phyloP scores from a whole-genome alignment of 1,140 invertebrate species.

The Drosophila nannoptera region DNA sequence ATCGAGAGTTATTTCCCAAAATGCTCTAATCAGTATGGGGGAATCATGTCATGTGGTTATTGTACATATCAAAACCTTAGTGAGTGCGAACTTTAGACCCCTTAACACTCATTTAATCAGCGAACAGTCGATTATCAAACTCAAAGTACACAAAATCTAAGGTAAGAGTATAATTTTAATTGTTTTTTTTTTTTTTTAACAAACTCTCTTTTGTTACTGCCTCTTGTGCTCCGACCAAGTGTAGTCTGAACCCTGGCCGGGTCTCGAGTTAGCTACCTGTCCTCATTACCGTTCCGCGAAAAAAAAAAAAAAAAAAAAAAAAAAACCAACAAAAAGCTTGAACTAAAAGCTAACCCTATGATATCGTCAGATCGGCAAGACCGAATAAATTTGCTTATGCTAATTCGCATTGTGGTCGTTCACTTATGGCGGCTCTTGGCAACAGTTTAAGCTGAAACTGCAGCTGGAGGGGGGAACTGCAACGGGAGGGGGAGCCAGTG shows the following conservation, averaged over 20 bases:
- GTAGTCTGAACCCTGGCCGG: neutral
- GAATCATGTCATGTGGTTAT: constrained; percentile 1
- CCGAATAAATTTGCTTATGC: constrained; percentile 63
- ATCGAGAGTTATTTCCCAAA: neutral
- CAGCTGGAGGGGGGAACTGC: too few species aligned
- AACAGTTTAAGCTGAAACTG: constrained; percentile 35
- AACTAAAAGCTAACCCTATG: constrained; percentile 26
- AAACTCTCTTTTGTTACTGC: constrained; percentile 18
- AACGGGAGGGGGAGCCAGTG: too few species aligned
- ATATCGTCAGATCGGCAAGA: constrained; percentile 13
- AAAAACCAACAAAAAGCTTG: neutral
- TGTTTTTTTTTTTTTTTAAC: neutral
- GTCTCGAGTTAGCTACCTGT: neutral
- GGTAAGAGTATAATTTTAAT: constrained; percentile 14
- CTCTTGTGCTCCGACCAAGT: neutral
- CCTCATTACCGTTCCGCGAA: constrained; percentile 4
- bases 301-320: too few species aligned
- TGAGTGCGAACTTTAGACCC: constrained; percentile 56
- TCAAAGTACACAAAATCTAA: constrained; percentile 52
- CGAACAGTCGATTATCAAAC: constrained; percentile 39
- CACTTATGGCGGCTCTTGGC: constrained; percentile 42
- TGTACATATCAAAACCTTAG: constrained; percentile 17
- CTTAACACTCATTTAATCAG: constrained; percentile 23
- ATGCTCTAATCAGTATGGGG: too few species aligned
- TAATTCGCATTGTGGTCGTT: constrained; percentile 53